A percentile compares a stretch with the other conserved stretches of the same genome.
Evolutionary conservation across 2,888 invertebrate species (phyloP).

Genomic region (Drosophila rellima): DNA sequence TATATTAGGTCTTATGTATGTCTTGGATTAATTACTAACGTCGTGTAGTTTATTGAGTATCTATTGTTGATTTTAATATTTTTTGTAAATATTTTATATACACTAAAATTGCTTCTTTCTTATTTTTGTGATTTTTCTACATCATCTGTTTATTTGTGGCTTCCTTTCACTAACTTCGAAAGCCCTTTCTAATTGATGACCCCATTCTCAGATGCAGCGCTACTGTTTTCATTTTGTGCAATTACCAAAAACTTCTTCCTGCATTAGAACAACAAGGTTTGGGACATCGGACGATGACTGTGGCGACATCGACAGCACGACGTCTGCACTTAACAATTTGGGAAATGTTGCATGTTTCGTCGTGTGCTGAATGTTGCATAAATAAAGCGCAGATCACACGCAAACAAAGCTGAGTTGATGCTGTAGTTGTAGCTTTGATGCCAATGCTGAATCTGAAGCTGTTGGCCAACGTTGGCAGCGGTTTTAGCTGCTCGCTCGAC

Average conservation of each 20-base stretch:
- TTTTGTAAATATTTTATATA: too few species aligned
- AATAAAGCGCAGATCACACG: constrained; percentile 80
- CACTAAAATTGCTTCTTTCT: not conserved
- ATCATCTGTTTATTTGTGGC: not conserved
- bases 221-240: constrained; percentile 67
- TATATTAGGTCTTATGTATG: too few species aligned
- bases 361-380: constrained; percentile 82
- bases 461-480: constrained; percentile 48
- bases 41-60: too few species aligned
- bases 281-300: constrained; percentile 36
- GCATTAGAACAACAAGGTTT: constrained; percentile 63
- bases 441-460: constrained; percentile 34
- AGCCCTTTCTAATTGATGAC: constrained; percentile 49
- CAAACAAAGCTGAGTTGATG: constrained; percentile 63
- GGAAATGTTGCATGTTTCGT: constrained; percentile 79
- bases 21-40: too few species aligned
- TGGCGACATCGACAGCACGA: constrained; percentile 55
- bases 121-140: not conserved
- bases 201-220: constrained; percentile 60
- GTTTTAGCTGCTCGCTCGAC: constrained; percentile 47
- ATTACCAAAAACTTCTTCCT: constrained; percentile 65
- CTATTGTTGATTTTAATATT: too few species aligned
- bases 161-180: constrained; percentile 17
- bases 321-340: constrained; percentile 76
- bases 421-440: constrained; percentile 9